Conservation (phyloP, 2,113 vertebrate species). For the Calyptomena viridis region DNA sequence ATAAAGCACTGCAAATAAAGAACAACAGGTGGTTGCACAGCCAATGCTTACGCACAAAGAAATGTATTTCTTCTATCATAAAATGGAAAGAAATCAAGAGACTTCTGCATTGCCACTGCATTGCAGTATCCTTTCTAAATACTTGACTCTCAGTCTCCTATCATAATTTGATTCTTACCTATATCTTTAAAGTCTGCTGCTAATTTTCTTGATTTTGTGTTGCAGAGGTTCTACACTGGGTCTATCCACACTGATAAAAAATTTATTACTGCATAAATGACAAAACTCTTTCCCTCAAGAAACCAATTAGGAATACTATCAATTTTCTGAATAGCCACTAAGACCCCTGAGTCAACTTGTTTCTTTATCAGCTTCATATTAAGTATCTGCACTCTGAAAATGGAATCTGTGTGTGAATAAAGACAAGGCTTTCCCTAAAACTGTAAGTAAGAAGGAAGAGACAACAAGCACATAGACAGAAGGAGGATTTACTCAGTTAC, state of each 20-base stretch:
- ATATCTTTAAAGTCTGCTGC: neutral
- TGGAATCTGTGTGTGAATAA: neutral
- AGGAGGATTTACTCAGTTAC: neutral
- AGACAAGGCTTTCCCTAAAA: neutral
- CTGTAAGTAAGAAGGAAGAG: neutral
- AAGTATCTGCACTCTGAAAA: neutral
- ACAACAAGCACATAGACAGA: neutral
- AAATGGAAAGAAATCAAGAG: neutral
- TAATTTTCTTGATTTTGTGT: neutral
- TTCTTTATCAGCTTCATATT: neutral
- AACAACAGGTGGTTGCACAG: neutral
- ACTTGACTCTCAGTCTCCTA: neutral
- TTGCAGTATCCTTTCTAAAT: neutral
- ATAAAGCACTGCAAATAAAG: neutral
- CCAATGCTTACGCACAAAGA: neutral
- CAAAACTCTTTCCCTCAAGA: neutral
- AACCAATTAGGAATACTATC: neutral
- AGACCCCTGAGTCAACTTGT: neutral
- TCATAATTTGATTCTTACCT: neutral
- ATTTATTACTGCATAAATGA: neutral
- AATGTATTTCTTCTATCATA: neutral
- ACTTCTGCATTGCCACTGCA: slow-evolving; percentile 5
- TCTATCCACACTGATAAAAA: neutral
- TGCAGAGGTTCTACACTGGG: neutral
- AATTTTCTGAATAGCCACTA: neutral